Evolutionary conservation across 2,113 vertebrate species (phyloP), one percentile per base, ranked within the genome.

Genomic region (Natator depressus): DNA sequence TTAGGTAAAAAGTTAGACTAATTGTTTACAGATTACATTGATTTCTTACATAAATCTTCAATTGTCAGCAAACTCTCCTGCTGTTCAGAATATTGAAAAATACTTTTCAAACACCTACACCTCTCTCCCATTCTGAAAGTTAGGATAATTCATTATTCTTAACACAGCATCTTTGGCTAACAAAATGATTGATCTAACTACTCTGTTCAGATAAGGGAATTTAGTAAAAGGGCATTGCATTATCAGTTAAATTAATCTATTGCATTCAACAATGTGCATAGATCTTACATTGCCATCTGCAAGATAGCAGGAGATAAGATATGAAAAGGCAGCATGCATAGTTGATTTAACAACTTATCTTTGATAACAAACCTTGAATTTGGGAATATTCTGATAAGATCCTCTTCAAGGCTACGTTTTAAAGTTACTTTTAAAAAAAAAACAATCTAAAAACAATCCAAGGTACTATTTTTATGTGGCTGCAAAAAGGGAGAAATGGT

Each of bases 131-230:
- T 65, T 81, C 79, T 79, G 87, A n/a, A 86, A 80, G 51, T 57
- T 42, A 93, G 35, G n/a, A 91, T 95, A 88, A 94, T 89, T 89
- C 87, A 4, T 78, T 93, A 78, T 72, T 57, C 49, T 75, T 6
- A 12, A 11, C 65, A 54, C 29, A 5, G 17, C 46, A 25, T 90
- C 47, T 90, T 82, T 80, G 81, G 78, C 55, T 96, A 93, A 83
- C 22, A 72, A 91, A 92, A 35, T 50, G 65, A 80, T 88, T 94
- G 49, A 50, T 84, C 53, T 78, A 82, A 88, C 57, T 89, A 25
- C 85, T 51, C 31, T 86, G 84, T 81, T 50, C 50, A 81, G 57
- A 85, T 89, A 47, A 47, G 5, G 47, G 47, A 47, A 47, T 47
- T 47, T 51, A 51, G 50, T 51, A 47, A 47, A 47, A 47, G 47